phyloP scores from a whole-genome alignment of 2,113 vertebrate genomes.

The Chionomys nivalis region DNA sequence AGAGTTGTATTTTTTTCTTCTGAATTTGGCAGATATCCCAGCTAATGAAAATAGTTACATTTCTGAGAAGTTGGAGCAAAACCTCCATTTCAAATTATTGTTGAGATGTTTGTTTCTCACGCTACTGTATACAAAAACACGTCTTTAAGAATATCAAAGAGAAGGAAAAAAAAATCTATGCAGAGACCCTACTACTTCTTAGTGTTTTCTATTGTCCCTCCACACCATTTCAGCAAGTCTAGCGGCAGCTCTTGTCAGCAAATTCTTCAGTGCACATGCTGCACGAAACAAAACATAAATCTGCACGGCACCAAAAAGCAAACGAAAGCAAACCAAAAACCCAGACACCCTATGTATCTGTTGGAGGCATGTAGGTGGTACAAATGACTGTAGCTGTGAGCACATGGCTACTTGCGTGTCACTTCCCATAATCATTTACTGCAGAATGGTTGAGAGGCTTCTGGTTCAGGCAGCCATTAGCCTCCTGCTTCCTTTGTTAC shows the following conservation, averaged over 20 bases:
- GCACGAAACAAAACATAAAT: constrained; percentile 75
- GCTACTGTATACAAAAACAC: not conserved
- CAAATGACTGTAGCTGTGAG: constrained; percentile 62
- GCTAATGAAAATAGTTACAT: constrained; percentile 62
- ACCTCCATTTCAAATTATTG: constrained; percentile 33
- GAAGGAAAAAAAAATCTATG: not conserved
- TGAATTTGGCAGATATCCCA: constrained; percentile 60
- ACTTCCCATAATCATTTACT: constrained; percentile 79
- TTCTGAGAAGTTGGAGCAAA: constrained; percentile 44
- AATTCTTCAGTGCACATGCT: constrained; percentile 72
- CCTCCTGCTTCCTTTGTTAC: constrained; percentile 63
- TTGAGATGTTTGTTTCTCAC: constrained; percentile 50
- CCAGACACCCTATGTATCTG: constrained; percentile 82
- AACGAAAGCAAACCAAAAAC: constrained; percentile 72
- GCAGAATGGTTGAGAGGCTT: constrained; percentile 66
- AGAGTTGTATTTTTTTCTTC: constrained; percentile 22
- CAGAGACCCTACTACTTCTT: constrained; percentile 46
- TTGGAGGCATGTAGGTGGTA: constrained; percentile 75
- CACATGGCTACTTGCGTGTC: constrained; percentile 65
- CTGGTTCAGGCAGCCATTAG: constrained; percentile 50
- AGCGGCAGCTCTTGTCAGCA: constrained; percentile 52
- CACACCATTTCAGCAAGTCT: constrained; percentile 44
- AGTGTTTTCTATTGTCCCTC: constrained; percentile 77
- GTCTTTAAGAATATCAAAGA: constrained; percentile 5
- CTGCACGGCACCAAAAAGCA: constrained; percentile 79